These are phyloP conservation scores for Acanthis flammea DNA, from an alignment of 2,797 vertebrate genomes.

Conservation along the genomic window DNA sequence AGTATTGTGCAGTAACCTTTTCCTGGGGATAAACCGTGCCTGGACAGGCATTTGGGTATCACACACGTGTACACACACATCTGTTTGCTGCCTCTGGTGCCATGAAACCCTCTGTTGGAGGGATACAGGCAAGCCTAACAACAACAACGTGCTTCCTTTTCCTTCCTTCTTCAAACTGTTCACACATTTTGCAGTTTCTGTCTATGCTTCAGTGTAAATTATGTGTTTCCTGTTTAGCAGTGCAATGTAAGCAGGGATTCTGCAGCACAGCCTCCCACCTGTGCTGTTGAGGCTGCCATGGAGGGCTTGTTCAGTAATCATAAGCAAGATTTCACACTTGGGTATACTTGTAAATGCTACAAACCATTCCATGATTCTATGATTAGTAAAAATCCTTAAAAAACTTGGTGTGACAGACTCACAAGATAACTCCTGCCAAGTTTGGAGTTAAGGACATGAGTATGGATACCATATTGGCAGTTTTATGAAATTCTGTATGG, in stretches of 20 bases:
- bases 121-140: not conserved
- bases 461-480: not conserved
- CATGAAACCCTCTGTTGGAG: not conserved
- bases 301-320: not conserved
- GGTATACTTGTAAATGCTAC: not conserved
- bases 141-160: not conserved
- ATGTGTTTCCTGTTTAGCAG: not conserved
- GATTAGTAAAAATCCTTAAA: not conserved
- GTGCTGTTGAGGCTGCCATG: not conserved
- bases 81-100: not conserved
- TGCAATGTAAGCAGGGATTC: accelerated
- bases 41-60: not conserved
- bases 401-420: not conserved
- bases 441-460: not conserved
- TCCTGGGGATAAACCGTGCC: not conserved
- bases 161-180: not conserved
- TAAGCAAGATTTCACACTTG: not conserved
- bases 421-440: not conserved
- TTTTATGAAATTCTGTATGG: not conserved
- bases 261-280: not conserved
- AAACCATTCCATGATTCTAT: not conserved
- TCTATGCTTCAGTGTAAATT: not conserved
- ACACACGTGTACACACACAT: not conserved
- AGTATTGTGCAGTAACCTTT: constrained; percentile 32
- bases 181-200: not conserved